Conservation (phyloP, 1,140 invertebrate genomes). For the Rhizoglyphus robini region DNA sequence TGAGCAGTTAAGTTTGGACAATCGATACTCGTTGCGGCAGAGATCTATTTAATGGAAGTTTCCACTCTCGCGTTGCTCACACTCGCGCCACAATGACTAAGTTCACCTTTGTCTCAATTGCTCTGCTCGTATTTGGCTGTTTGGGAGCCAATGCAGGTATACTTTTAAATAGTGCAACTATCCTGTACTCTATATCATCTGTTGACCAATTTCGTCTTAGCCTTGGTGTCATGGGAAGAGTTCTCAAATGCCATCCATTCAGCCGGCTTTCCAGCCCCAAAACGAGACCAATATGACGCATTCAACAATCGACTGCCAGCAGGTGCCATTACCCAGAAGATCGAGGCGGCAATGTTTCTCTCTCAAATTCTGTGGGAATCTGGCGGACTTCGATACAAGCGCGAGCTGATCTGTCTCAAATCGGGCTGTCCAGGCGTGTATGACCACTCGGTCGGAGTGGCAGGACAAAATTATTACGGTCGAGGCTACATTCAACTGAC, state of each 20-base stretch:
- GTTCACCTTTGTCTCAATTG: neutral
- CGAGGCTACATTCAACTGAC: conserved; percentile 17
- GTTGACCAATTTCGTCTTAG: too few relatives aligned
- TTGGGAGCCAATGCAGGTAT: neutral
- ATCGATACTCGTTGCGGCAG: too few relatives aligned
- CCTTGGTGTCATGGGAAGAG: neutral
- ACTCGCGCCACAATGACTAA: neutral
- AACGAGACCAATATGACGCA: conserved; percentile 5
- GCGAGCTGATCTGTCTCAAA: conserved; percentile 6
- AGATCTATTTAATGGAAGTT: too few relatives aligned
- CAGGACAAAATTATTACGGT: conserved; percentile 13
- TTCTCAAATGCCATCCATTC: neutral
- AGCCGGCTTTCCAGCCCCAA: neutral
- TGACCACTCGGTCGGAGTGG: conserved; percentile 2
- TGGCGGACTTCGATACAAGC: conserved; percentile 15
- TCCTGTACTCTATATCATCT: too few relatives aligned
- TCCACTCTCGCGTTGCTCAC: too few relatives aligned
- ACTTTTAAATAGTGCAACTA: too few relatives aligned
- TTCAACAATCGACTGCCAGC: neutral
- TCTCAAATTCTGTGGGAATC: conserved; percentile 15
- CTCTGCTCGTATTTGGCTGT: neutral
- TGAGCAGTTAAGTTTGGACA: too few relatives aligned
- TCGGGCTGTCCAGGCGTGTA: conserved; percentile 10
- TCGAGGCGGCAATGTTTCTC: conserved; percentile 4
- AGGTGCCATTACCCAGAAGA: neutral